Conservation (phyloP, 2,888 invertebrate genomes). For the Alviniconcha strummeri region DNA sequence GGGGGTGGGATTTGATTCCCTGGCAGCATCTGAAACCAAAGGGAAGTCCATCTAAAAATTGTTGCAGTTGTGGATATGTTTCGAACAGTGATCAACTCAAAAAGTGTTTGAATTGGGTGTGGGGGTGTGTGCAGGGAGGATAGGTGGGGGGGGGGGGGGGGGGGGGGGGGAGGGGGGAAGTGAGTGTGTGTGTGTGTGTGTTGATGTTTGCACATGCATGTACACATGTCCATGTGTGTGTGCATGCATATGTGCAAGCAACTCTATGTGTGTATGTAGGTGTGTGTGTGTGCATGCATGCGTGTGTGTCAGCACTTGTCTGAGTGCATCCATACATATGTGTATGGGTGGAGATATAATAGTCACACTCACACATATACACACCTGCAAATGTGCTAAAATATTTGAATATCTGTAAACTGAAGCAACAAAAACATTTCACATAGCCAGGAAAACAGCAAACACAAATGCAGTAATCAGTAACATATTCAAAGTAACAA, state of each 20-base stretch:
- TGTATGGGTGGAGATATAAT: neutral
- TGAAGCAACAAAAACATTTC: too few relatives aligned
- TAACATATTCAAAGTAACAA: too few relatives aligned
- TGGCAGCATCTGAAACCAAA: conserved; percentile 60
- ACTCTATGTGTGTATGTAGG: neutral
- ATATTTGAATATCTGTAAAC: too few relatives aligned
- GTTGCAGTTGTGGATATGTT: too few relatives aligned
- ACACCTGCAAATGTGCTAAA: too few relatives aligned
- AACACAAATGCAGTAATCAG: too few relatives aligned
- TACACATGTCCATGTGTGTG: neutral
- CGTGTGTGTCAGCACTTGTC: neutral
- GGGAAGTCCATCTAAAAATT: too few relatives aligned
- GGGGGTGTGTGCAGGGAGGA: neutral
- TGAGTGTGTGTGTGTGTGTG: neutral
- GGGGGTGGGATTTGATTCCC: conserved; percentile 65
- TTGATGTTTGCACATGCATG: too few relatives aligned
- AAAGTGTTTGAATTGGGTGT: neutral
- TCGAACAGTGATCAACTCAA: too few relatives aligned
- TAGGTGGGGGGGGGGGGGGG: neutral
- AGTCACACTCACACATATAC: too few relatives aligned
- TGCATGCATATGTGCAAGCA: neutral
- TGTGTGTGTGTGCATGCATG: neutral
- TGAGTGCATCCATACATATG: neutral
- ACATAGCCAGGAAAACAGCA: too few relatives aligned
- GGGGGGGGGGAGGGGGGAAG: neutral